Conservation (phyloP, 2,113 vertebrate species). For the Mesembrinibis cayennensis region DNA sequence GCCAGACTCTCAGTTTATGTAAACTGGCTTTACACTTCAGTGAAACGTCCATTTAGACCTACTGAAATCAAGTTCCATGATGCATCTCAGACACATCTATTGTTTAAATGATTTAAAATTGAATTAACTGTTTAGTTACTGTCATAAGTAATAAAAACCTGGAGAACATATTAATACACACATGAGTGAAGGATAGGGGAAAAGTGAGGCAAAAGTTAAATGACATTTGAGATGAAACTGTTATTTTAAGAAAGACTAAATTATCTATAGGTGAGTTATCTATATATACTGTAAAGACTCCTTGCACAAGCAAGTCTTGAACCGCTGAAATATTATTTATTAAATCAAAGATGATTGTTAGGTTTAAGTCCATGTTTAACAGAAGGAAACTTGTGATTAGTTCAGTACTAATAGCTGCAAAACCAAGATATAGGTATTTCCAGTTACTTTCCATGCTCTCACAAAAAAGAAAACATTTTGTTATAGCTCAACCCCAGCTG, state of each 20-base stretch:
- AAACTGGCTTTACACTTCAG: neutral
- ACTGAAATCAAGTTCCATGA: neutral
- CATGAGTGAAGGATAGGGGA: neutral
- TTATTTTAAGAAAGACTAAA: neutral
- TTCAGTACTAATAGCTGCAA: neutral
- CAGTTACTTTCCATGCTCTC: neutral
- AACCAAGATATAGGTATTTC: neutral
- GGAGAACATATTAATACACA: neutral
- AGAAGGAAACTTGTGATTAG: neutral
- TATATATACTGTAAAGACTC: neutral
- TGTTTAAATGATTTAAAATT: neutral
- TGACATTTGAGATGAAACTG: neutral
- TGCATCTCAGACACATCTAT: neutral
- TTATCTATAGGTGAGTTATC: neutral
- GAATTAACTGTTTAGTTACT: neutral
- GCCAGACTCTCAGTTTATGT: neutral
- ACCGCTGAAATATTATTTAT: neutral
- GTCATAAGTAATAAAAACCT: neutral
- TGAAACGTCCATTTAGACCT: neutral
- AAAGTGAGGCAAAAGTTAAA: neutral
- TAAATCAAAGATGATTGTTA: neutral
- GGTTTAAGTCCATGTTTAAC: neutral
- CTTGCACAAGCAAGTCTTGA: neutral
- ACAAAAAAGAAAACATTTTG: neutral
- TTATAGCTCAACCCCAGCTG: accelerated